Base-by-base conservation (phyloP, 2,888 invertebrate species). In the Clepsis dumicolana region DNA sequence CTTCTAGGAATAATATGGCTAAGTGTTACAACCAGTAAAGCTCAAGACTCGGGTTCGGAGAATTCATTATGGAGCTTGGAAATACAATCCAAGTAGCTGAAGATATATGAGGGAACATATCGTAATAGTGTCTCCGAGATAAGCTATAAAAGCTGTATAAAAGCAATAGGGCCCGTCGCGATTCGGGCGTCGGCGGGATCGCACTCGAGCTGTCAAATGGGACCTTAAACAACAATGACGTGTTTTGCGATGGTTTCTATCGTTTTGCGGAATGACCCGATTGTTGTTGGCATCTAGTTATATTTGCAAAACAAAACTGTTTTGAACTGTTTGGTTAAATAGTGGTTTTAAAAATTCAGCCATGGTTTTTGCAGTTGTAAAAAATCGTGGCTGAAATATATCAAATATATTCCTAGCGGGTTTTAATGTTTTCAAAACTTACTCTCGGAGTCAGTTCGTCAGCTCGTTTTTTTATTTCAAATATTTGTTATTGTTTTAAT, bases 91-190 rank as follows among this genome's bases (percentile, higher is more conserved):
- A 35, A 35, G 21, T 35, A 35, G 35, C 24, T 21, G 0, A 21
- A n/a, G 21, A 56, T 21, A 56, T 14, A 56, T 21, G 56, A 56
- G 21, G 8, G 21, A 25, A 18, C 21, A 35, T 56, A 35, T 56
- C 35, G 56, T 35, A n/a, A 56, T 18, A 32, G 18, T 16, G 14
- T 32, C 35, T 12, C 27, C 8, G 32, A 54, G 54, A 56, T 35
- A 21, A 35, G 21, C 35, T 35, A 35, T 56, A 56, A 56, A 56
- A n/a, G 56, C 56, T 12, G 32, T 35, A 35, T 56, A 56, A 56
- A 56, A 56, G 56, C 24, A 35, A 56, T 56, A 56, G 56, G 24
- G 56, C 7, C 32, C 21, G 56, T 35, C 35, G 56, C 35, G 16
- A 29, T 32, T 54, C 54, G 54, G 16, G 7, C 41, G 32, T 32